Evolutionary conservation across 2,113 vertebrate genomes (phyloP).

Genomic region (Tor tambroides): DNA sequence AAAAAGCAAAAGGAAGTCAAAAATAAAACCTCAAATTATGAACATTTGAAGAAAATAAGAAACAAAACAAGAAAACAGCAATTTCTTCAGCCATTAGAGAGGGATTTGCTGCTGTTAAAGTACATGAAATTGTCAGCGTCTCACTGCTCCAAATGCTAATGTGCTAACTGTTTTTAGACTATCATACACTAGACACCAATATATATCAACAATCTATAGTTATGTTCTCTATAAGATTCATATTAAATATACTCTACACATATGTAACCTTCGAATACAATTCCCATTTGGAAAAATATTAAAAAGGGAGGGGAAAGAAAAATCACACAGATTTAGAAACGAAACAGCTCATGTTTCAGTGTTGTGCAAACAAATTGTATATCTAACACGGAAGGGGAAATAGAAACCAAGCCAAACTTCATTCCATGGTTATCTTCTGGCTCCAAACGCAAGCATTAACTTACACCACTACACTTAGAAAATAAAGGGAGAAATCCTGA

Average conservation of each 20-base stretch:
- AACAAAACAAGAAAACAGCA: conserved; percentile 72
- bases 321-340: conserved; percentile 83
- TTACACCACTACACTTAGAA: conserved; percentile 47
- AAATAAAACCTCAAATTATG: too few species aligned
- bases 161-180: conserved; percentile 86
- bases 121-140: conserved; percentile 85
- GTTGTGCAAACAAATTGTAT: conserved; percentile 90
- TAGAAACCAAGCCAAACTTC: conserved; percentile 61
- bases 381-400: conserved; percentile 74
- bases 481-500: conserved; percentile 66
- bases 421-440: conserved; percentile 71
- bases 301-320: conserved; percentile 81
- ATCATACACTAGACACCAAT: conserved; percentile 93
- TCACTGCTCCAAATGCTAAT: conserved; percentile 84
- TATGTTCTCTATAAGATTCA: conserved; percentile 93
- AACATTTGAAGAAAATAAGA: too few species aligned
- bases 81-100: conserved; percentile 73
- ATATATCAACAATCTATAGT: conserved; percentile 91
- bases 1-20: too few species aligned
- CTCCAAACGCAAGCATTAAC: conserved; percentile 81
- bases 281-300: conserved; percentile 93
- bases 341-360: conserved; percentile 90
- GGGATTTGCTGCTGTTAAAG: conserved; percentile 75
- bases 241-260: conserved; percentile 99
- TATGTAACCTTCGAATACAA: conserved; percentile 90